Base-by-base conservation (phyloP, 64 coral and sea anemone species). In the Actinia tenebrosa region DNA sequence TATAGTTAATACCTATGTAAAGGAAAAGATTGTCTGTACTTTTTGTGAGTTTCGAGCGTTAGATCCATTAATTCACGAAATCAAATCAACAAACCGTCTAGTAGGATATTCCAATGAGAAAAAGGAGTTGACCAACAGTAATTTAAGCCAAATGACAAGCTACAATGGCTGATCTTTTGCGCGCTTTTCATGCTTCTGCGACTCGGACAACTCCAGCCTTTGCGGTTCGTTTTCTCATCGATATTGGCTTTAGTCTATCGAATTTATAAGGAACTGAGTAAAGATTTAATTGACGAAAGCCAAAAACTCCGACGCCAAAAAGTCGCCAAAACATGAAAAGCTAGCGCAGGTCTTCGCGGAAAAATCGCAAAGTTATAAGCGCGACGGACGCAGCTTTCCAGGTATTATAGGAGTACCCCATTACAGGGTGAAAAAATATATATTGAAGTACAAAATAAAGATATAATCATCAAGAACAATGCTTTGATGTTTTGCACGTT, bases 361-460 rank as follows among this genome's bases (percentile, higher is more conserved):
- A 75, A 75, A 75, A 75, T 20, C 4, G 63, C 63, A 7, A 20
- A 22, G 19, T 9, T 6, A 37, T 37, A 66, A 66, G 7, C 15
- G 56, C 56, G 56, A 11, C 56, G 56, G 7, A 58, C 2, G 30
- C n/a, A 27, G 26, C 23, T 75, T 27, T 14, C 69, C 8, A 1
- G n/a, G 69, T 58, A 42, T 9, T 9, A 37, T 72, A 75, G 69
- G 14, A 75, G 27, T 75, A 72, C 69, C 79, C 79, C 16, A 53
- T 17, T 81, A 66, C 56, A 23, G 53, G 79, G 44, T 37, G 44
- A 20, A 23, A 14, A 81, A 53, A 81, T 81, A 81, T 18, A 66
- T 81, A 81, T 81, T 81, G 53, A 53, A 81, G 18, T 50, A 81
- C 79, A 53, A 50, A 81, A 81, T 81, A 81, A 81, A 81, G 16